A percentile compares a stretch with the other conserved stretches of the same genome.
phyloP scores from a whole-genome alignment of 2,888 invertebrate genomes.

The Orgyia antiqua region DNA sequence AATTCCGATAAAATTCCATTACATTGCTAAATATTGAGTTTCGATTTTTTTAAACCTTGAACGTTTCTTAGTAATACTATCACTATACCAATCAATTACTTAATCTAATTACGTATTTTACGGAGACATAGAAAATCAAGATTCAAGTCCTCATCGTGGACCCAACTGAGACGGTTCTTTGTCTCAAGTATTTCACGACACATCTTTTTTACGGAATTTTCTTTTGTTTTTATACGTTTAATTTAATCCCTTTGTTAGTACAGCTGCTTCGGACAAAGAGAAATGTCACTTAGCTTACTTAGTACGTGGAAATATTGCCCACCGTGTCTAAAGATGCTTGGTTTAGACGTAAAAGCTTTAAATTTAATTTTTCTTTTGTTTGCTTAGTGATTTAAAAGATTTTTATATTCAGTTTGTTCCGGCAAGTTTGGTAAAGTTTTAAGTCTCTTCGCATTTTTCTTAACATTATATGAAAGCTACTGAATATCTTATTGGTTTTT shows the following conservation, averaged over 20 bases:
- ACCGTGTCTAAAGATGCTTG: slow-evolving; percentile 13
- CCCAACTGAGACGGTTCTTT: slow-evolving; percentile 17
- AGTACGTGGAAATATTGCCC: slow-evolving; percentile 13
- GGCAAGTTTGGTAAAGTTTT: too few relatives aligned
- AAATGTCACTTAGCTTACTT: slow-evolving; percentile 35
- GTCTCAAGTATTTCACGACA: slow-evolving; percentile 20
- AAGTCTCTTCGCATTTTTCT: too few relatives aligned
- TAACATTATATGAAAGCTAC: too few relatives aligned
- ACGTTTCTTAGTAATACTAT: too few relatives aligned
- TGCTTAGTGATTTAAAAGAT: slow-evolving; percentile 1
- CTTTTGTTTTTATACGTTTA: slow-evolving; percentile 42
- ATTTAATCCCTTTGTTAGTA: slow-evolving; percentile 58
- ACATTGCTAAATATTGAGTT: too few relatives aligned
- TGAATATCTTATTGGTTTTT: too few relatives aligned
- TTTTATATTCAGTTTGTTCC: too few relatives aligned
- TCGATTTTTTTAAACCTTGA: too few relatives aligned
- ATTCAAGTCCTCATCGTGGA: slow-evolving; percentile 17
- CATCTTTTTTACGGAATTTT: slow-evolving; percentile 29
- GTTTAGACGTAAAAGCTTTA: slow-evolving; percentile 10
- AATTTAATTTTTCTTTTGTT: slow-evolving; percentile 4
- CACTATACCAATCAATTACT: too few relatives aligned
- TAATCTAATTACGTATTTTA: background rate
- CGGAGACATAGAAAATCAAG: slow-evolving; percentile 17
- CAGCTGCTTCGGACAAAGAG: slow-evolving; percentile 52
- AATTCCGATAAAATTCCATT: too few relatives aligned